phyloP scores from a whole-genome alignment of 1,140 invertebrate genomes.

The Cotesia chilonis region DNA sequence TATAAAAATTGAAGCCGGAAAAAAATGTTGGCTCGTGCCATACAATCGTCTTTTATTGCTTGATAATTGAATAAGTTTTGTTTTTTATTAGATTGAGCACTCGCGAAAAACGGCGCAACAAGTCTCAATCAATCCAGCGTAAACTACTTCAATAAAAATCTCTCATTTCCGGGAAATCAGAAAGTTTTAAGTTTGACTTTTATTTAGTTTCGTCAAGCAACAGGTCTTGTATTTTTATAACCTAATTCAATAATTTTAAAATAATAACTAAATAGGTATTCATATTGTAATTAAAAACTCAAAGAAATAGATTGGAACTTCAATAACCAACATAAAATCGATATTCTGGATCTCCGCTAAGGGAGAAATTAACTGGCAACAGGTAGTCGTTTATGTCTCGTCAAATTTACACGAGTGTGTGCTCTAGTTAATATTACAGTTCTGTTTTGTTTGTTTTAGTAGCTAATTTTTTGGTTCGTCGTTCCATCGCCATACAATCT shows the following conservation, averaged over 20 bases:
- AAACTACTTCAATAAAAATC: conserved; percentile 6
- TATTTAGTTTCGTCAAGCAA: too few relatives aligned
- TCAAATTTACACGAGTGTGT: conserved; percentile 11
- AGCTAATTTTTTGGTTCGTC: too few relatives aligned
- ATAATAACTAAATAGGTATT: too few relatives aligned
- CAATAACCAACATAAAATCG: background rate
- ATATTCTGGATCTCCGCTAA: background rate
- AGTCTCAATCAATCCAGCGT: background rate
- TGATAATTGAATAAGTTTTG: too few relatives aligned
- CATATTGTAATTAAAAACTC: background rate
- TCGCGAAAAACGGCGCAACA: background rate
- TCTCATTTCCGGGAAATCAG: background rate
- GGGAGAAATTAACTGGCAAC: conserved; percentile 38
- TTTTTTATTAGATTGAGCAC: background rate
- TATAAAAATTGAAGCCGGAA: too few relatives aligned
- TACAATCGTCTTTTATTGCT: background rate
- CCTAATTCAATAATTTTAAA: too few relatives aligned
- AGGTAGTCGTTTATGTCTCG: conserved; percentile 36
- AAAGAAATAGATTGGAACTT: background rate
- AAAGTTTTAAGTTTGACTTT: background rate
- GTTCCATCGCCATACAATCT: too few relatives aligned
- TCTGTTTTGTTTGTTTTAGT: background rate
- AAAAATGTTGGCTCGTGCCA: too few relatives aligned
- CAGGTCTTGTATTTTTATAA: too few relatives aligned
- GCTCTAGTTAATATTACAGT: conserved; percentile 9